Conservation (phyloP, 2,888 invertebrate genomes). For the Timema cristinae region DNA sequence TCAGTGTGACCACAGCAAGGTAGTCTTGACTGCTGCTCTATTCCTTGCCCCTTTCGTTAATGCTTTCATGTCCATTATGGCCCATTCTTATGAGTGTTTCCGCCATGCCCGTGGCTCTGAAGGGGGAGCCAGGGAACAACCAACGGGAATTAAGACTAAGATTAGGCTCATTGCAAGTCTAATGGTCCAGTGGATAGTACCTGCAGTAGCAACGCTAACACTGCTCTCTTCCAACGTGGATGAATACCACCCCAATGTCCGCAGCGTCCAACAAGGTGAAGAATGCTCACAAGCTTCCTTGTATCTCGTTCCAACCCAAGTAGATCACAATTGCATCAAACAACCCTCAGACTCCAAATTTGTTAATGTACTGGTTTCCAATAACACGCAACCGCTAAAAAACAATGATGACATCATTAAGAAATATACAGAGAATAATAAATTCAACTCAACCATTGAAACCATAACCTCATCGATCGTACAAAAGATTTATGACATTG, state of each 20-base stretch:
- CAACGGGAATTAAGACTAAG: conserved; percentile 8
- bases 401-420: conserved; percentile 17
- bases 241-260: neutral
- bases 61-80: conserved; percentile 41
- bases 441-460: conserved; percentile 4
- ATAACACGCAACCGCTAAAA: neutral
- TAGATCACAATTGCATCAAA: conserved; percentile 2
- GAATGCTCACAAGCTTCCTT: neutral
- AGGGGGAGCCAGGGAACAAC: neutral
- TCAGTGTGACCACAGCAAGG: neutral
- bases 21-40: conserved; percentile 31
- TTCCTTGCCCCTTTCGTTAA: conserved; percentile 42
- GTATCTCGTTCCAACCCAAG: conserved; percentile 5
- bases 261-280: conserved; percentile 11
- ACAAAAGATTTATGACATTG: conserved; percentile 19
- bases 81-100: conserved; percentile 28
- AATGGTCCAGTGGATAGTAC: conserved; percentile 17
- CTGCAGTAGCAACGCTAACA: conserved; percentile 18
- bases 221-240: conserved; percentile 27
- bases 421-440: neutral
- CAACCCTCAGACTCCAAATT: conserved; percentile 9
- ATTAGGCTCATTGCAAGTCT: neutral
- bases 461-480: conserved; percentile 18
- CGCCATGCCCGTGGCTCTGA: neutral
- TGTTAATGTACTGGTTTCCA: conserved; percentile 14